phyloP scores from a whole-genome alignment of 2,797 vertebrate species.

The Alfaro cultratus region DNA sequence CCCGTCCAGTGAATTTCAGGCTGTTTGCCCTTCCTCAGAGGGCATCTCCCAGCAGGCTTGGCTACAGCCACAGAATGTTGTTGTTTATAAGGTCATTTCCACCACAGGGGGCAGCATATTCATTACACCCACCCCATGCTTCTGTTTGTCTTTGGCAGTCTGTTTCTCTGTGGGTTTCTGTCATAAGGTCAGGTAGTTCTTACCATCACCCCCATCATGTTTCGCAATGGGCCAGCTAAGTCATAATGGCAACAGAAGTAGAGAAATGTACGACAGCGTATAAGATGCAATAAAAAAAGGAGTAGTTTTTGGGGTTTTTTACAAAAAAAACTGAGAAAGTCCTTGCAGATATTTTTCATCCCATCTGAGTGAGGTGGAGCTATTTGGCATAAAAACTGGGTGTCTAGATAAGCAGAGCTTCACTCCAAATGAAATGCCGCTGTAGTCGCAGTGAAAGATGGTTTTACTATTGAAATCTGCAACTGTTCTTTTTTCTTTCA shows the following conservation, averaged over 20 bases:
- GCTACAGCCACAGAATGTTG: constrained; percentile 74
- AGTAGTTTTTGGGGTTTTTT: too few relatives aligned
- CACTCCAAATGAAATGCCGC: background rate
- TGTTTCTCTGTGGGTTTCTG: constrained; percentile 78
- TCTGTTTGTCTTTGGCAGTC: constrained; percentile 79
- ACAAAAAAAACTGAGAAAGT: too few relatives aligned
- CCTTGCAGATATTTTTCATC: background rate
- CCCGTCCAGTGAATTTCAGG: constrained; percentile 56
- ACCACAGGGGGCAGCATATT: constrained; percentile 81
- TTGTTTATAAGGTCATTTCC: constrained; percentile 82
- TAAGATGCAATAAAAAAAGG: too few relatives aligned
- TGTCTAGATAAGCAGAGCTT: background rate
- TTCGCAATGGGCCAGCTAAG: constrained; percentile 47
- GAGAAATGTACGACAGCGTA: background rate
- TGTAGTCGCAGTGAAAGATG: background rate
- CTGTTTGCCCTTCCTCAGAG: constrained; percentile 75
- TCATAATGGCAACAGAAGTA: constrained; percentile 10
- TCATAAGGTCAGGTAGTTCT: constrained; percentile 72
- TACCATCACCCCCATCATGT: constrained; percentile 59
- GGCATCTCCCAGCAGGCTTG: constrained; percentile 75
- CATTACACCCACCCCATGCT: constrained; percentile 77
- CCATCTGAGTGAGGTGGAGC: background rate
- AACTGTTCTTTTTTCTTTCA: too few relatives aligned
- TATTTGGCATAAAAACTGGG: background rate
- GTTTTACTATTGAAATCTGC: too few relatives aligned